These are phyloP conservation scores for Danionella cerebrum DNA, from an alignment of 2,113 vertebrate species.

Conservation along the genomic window DNA sequence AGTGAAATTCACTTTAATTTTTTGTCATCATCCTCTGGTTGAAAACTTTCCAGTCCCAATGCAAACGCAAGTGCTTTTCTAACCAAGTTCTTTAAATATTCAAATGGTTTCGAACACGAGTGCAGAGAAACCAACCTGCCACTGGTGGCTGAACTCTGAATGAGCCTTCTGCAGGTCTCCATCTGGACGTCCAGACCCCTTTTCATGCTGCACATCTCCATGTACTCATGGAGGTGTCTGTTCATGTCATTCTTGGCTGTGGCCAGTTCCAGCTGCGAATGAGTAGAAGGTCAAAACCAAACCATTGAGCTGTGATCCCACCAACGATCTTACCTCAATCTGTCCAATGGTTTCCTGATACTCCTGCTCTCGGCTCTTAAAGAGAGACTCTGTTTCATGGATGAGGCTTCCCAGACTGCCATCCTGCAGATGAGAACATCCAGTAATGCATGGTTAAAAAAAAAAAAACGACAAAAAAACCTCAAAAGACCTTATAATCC, in stretches of 20 bases:
- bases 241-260: constrained; percentile 93
- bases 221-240: constrained; percentile 86
- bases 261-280: constrained; percentile 77
- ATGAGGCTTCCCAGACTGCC: constrained; percentile 91
- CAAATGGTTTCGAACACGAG: too few relatives aligned
- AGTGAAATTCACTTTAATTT: too few relatives aligned
- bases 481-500: too few relatives aligned
- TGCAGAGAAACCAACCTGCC: constrained; percentile 33
- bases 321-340: constrained; percentile 75
- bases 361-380: constrained; percentile 92
- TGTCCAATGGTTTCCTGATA: constrained; percentile 95
- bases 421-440: constrained; percentile 58
- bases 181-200: constrained; percentile 85
- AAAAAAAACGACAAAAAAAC: too few relatives aligned
- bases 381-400: constrained; percentile 89
- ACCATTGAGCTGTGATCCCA: too few relatives aligned
- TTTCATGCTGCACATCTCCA: constrained; percentile 97
- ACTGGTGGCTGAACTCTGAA: constrained; percentile 63
- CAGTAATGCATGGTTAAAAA: background rate
- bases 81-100: too few relatives aligned
- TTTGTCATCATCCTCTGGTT: too few relatives aligned
- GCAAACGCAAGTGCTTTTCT: too few relatives aligned
- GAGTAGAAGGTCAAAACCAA: too few relatives aligned
- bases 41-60: too few relatives aligned
- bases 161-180: constrained; percentile 80